Base-by-base conservation (phyloP, 2,888 invertebrate genomes). In the Rotaria magnacalcarata region DNA sequence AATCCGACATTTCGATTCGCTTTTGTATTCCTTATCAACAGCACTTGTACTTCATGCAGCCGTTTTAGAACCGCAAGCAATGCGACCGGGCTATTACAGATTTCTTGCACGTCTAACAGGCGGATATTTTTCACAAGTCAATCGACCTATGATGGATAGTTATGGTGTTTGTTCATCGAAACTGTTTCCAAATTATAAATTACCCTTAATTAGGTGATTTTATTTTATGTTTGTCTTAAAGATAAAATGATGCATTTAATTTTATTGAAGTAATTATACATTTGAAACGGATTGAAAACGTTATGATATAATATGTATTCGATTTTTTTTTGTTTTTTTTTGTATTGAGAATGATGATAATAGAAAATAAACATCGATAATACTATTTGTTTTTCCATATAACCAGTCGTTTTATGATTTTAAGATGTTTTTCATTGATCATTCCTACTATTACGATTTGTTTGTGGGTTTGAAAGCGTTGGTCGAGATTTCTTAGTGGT, bases 61-160 rank as follows among this genome's bases (percentile, higher is more conserved):
- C 88, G 89, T 90, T 90, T 8, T 58, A 84, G 95, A 96, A 90
- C 95, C 95, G 0, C 94, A 94, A 87, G 94, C 94, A 89, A 90
- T 96, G 88, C 92, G 95, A 88, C 93, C 94, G n/a, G 95, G 94
- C 86, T 96, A 96, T 91, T 95, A 94, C 93, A 94, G 94, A 90
- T 95, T 95, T 90, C 92, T 96, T 75, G 93, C 93, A 88, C 93
- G 93, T 87, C 92, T 95, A 87, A 95, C 95, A 0, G 94, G 94
- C 84, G 90, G 90, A 88, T 90, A 89, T 86, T 90, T 90, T 88
- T 88, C 88, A 21, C n/a, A 87, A 52, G 89, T 90, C 89, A 90
- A 90, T 88, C 87, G 90, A 84, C 87, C 87, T 80, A 88, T 90
- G 56, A 80, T 90, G 85, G 90, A 90, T 84, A 89, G 89, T 2